Base-by-base conservation (phyloP, 1,140 invertebrate genomes). In the Aphis gossypii region DNA sequence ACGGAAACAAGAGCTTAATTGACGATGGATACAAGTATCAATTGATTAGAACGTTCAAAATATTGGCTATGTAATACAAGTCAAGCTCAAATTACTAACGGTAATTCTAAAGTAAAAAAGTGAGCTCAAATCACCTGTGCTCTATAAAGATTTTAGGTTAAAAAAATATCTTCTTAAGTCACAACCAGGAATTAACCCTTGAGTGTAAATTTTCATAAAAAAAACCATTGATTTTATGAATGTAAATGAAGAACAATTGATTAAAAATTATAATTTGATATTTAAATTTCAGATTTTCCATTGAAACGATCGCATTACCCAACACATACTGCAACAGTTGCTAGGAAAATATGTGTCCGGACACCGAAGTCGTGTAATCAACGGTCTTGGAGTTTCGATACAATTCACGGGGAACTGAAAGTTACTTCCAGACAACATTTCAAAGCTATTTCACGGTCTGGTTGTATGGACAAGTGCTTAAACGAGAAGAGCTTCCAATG, bases 201-300 rank as follows among this genome's bases (percentile, higher is more conserved):
- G 18, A 14, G 1, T 51, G 48, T 51, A 51, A 20, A 14, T 51
- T 51, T 51, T 18, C 18, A 51, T 51, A 20, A 18, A 46, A 41
- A 41, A 46, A 51, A 51, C 1, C 48, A 51, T 68, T n/a, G 30
- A 46, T 41, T 86, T 44, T 14, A 30, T 44, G 23, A 30, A 25
- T 21, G 41, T 0, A 25, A 86, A 86, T 86, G 23, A 86, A 14
- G 2, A 44, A 86, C 9, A 84, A 86, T 0, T 41, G 21, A 84
- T 84, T 41, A 3, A n/a, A 46, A 87, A 46, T 18, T 0, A 46
- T 0, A 30, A 46, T 38, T 56, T 44, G 44, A 68, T 84, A 14
- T 68, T 76, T n/a, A n/a, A n/a, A 76, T 93, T 93, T 84, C 76
- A 93, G 92, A 93, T 38, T 93, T 93, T 30, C 92, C 92, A 2